These are phyloP conservation scores for Ellobium chinense DNA, from an alignment of 2,888 invertebrate genomes.

Conservation along the genomic window DNA sequence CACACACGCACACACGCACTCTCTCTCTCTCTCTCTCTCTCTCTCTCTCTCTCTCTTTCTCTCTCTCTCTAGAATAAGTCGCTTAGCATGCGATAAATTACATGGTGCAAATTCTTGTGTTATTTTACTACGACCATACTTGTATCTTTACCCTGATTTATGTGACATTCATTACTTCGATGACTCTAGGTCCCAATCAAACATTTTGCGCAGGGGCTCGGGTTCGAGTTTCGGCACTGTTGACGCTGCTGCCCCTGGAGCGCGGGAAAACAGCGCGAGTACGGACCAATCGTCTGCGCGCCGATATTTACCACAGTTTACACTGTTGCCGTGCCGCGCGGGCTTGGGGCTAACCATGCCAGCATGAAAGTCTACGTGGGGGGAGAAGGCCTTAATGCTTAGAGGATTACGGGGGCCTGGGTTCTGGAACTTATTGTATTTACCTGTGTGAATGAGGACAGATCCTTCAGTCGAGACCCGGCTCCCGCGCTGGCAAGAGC, in stretches of 20 bases:
- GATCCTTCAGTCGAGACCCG: not conserved
- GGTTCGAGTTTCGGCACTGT: slow-evolving; percentile 38
- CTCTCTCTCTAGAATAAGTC: too few relatives aligned
- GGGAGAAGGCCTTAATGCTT: not conserved
- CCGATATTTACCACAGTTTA: slow-evolving; percentile 68
- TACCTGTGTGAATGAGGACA: not conserved
- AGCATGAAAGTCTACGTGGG: not conserved
- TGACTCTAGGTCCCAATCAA: not conserved
- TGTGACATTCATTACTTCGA: not conserved
- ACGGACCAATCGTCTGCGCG: slow-evolving; percentile 45
- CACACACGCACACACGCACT: too few relatives aligned
- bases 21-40: too few relatives aligned
- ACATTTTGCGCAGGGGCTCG: not conserved
- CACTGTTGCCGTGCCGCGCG: slow-evolving; percentile 61
- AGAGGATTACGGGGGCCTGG: too few relatives aligned
- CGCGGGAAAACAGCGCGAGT: slow-evolving; percentile 46
- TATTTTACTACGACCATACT: not conserved
- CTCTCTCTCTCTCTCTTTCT: too few relatives aligned
- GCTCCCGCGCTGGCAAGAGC: not conserved
- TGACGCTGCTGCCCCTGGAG: slow-evolving; percentile 56
- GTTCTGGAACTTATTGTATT: not conserved
- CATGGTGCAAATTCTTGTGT: not conserved
- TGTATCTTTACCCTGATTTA: too few relatives aligned
- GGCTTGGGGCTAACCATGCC: slow-evolving; percentile 1
- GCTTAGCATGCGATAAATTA: too few relatives aligned